Evolutionary conservation across 2,888 invertebrate genomes (phyloP), one percentile per base, ranked within the genome.

Genomic region (Melanophora roralis): DNA sequence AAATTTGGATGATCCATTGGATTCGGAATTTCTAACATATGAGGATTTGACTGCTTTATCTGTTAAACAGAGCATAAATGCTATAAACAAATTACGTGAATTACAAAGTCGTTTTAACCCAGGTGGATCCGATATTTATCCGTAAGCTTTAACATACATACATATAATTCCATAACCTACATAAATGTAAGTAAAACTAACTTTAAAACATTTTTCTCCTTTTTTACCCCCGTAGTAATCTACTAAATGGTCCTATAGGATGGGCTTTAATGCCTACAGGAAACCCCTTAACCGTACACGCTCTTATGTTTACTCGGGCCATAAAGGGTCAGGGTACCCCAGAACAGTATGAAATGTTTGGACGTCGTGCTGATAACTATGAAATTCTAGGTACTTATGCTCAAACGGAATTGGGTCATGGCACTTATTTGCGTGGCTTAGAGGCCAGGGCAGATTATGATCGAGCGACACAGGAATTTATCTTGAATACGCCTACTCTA

Each of bases 331-430:
- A 97, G 88, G 96, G 93, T 0, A 95, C 94, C 0, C 91, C 94
- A 27, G 95, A 97, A 75, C 98, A 98, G 86, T 94, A 95, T 87
- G 94, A 93, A 2, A 92, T 94, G 86, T 98, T 97, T 97, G 92
- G 97, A 68, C 92, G 94, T 16, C 92, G 93, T 83, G 96, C 96
- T 0, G 94, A 95, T 91, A 92, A 92, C 73, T 93, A 94, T 80
- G 93, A 94, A 83, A 95, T 98, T 72, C 92, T 97, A 80, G 97
- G 97, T 73, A 97, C 97, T 14, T 98, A 98, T 87, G 97, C 97
- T 45, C 98, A 98, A 94, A 98, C 98, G 0, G 98, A 98, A 90
- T 90, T 98, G 49, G 97, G 98, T 0, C 98, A 98, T 90, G 97
- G 97, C 0, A 97, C 98, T 0, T 97, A 96, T 88, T 93, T 98